Base-by-base conservation (phyloP, 2,888 invertebrate genomes). In the Agrochola lychnidis region DNA sequence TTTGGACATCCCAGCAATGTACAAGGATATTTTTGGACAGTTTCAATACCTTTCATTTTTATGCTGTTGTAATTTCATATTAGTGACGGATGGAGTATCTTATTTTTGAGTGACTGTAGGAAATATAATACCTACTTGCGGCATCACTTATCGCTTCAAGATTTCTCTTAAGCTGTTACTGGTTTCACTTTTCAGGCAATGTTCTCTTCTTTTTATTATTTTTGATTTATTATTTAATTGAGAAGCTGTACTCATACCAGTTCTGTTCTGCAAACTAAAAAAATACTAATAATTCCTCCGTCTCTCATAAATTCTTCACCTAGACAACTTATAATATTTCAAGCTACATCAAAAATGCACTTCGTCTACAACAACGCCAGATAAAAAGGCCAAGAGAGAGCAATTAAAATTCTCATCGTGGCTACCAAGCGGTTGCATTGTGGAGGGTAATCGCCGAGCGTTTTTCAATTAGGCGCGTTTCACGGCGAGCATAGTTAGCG, bases 381-480 rank as follows among this genome's bases (percentile, higher is more conserved):
- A 69, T 76, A 85, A 83, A 86, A 89, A 88, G 80, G 78, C 78
- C 70, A 73, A 81, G 78, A 83, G 78, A 80, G 84, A 87, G 89
- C 87, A 91, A 91, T 92, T 92, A 92, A 92, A 89, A 93, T 92
- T 90, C 92, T 87, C 90, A 86, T 88, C 88, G 86, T 71, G 78
- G 84, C 87, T 79, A 81, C 85, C 83, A 83, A 86, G 83, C 85
- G 85, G 85, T 78, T 73, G 87, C 87, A 89, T 90, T 90, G 92
- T 89, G 89, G 83, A 69, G 79, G 81, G 82, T 80, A 78, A 86
- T 83, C 88, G 87, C 85, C 79, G 85, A 80, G 87, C 81, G 89
- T 89, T 91, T 91, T 90, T 90, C 90, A 92, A 93, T 93, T 92
- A 92, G 88, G 83, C 81, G 88, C 87, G 82, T 90, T 90, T 91